Conservation (phyloP, 2,797 vertebrate species). For the Delichon dasypus region DNA sequence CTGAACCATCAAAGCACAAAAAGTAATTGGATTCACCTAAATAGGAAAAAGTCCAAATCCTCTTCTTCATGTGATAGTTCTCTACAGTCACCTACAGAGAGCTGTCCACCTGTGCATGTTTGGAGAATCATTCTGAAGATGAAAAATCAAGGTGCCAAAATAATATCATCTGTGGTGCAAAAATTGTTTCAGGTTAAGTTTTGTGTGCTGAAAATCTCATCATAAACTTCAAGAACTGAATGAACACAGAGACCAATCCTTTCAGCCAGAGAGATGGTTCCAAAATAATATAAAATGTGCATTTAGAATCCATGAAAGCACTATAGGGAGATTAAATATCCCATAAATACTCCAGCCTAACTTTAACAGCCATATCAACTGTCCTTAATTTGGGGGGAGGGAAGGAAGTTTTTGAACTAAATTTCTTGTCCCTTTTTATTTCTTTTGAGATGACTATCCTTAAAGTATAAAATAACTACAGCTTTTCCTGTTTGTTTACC, state of each 20-base stretch:
- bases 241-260: neutral
- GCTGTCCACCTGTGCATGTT: neutral
- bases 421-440: neutral
- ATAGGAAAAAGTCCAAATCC: neutral
- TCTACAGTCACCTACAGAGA: neutral
- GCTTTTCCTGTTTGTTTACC: neutral
- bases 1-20: neutral
- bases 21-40: neutral
- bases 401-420: neutral
- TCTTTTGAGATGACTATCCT: neutral
- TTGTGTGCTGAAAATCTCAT: constrained; percentile 9
- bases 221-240: neutral
- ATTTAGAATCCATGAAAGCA: neutral
- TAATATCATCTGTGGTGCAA: neutral
- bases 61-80: neutral
- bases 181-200: constrained; percentile 1
- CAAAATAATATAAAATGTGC: neutral
- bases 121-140: neutral
- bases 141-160: constrained; percentile 16
- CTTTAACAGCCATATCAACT: neutral
- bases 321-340: neutral
- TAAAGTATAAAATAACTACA: neutral
- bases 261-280: neutral
- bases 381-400: neutral
- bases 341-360: neutral